Evolutionary conservation across 2,113 vertebrate species (phyloP).

Genomic region (Aramus guarauna): DNA sequence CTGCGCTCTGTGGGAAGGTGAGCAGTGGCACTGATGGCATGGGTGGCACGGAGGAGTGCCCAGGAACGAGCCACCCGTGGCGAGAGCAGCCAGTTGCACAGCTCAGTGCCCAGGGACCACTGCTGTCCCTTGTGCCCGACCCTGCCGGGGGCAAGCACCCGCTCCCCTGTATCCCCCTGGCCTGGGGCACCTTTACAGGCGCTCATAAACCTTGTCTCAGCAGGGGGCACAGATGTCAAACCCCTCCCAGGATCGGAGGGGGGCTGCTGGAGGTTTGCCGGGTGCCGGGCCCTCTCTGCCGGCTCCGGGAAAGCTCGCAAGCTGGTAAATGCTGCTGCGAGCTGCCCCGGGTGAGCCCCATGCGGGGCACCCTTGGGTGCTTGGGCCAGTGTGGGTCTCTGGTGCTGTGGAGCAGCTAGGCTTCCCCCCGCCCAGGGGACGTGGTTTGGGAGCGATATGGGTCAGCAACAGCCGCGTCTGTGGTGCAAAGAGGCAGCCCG

Average conservation of each 20-base stretch:
- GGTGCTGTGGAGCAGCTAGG: neutral
- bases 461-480: fast-evolving
- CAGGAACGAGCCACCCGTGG: fast-evolving
- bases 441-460: fast-evolving
- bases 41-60: neutral
- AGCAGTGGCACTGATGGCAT: neutral
- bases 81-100: fast-evolving
- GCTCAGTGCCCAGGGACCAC: fast-evolving
- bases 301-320: neutral
- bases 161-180: neutral
- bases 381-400: fast-evolving
- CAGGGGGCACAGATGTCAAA: neutral
- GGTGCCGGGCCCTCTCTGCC: conserved; percentile 57
- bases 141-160: neutral
- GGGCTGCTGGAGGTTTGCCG: neutral
- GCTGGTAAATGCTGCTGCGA: neutral
- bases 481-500: fast-evolving
- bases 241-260: neutral
- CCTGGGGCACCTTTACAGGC: neutral
- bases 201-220: neutral
- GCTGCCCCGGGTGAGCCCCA: neutral
- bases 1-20: neutral
- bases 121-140: fast-evolving
- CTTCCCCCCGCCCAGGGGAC: fast-evolving
- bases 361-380: neutral